Evolutionary conservation across 2,888 invertebrate genomes (phyloP).

Genomic region (Cynaeus angustus): DNA sequence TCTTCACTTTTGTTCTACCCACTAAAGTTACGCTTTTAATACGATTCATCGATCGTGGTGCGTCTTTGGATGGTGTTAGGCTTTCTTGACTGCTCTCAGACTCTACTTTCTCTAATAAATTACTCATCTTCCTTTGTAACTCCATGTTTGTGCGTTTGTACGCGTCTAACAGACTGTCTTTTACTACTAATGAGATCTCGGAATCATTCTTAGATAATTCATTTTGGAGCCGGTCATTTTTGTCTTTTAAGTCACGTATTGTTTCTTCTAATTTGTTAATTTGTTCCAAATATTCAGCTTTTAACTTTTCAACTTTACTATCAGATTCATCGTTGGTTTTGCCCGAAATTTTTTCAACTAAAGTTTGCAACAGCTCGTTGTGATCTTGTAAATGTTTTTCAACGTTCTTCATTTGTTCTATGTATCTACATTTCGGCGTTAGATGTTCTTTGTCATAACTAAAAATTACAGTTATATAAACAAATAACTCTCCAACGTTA

Average conservation of each 20-base stretch:
- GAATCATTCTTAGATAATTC: not conserved
- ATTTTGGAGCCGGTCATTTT: not conserved
- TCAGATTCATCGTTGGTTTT: not conserved
- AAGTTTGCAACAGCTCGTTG: conserved; percentile 14
- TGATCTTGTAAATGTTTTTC: conserved; percentile 18
- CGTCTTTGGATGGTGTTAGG: no score
- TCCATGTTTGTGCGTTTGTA: not conserved
- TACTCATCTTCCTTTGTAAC: conserved; percentile 1
- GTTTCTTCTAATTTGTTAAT: not conserved
- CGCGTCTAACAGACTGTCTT: not conserved
- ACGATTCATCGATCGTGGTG: no score
- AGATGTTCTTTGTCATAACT: no score
- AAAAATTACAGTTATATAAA: no score
- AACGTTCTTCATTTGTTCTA: conserved; percentile 20
- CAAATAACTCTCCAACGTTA: no score
- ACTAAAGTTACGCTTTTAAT: no score
- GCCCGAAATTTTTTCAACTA: not conserved
- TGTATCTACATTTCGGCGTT: not conserved
- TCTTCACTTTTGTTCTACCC: conserved; percentile 10
- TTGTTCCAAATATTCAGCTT: conserved; percentile 1
- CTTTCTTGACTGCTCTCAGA: not conserved
- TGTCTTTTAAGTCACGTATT: not conserved
- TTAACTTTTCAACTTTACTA: not conserved
- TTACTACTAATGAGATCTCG: not conserved
- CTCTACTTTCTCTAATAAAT: not conserved